phyloP scores from a whole-genome alignment of 2,113 vertebrate genomes.

The Formicarius rufipectus region DNA sequence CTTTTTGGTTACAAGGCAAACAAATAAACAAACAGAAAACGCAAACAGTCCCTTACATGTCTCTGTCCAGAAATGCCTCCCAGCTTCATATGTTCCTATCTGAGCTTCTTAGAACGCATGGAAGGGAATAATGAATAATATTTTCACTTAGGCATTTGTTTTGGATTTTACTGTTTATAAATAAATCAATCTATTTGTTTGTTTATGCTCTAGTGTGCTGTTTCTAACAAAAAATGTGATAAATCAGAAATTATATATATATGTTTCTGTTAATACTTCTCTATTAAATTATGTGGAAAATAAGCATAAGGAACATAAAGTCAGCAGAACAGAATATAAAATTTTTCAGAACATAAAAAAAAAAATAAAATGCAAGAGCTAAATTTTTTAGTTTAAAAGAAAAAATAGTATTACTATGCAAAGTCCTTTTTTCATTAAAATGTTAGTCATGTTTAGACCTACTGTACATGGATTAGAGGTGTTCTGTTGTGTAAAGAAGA shows the following conservation, averaged over 20 bases:
- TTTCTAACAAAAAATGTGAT: background rate
- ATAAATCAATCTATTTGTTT: background rate
- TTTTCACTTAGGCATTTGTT: background rate
- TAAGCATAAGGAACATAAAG: background rate
- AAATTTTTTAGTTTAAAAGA: background rate
- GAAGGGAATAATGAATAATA: background rate
- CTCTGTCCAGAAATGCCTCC: background rate
- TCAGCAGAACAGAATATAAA: background rate
- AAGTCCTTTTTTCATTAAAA: background rate
- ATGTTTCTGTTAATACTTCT: background rate
- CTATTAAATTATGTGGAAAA: background rate
- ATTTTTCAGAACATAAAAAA: background rate
- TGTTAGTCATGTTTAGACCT: background rate
- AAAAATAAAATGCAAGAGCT: background rate
- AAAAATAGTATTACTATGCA: background rate
- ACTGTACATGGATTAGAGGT: background rate
- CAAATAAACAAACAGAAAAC: constrained; percentile 3
- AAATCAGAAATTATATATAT: background rate
- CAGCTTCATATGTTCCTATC: background rate
- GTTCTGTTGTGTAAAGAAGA: background rate
- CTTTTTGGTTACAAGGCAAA: background rate
- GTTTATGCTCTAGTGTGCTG: background rate
- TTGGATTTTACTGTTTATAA: background rate
- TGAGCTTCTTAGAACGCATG: background rate
- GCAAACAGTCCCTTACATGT: background rate